Conservation (phyloP, 1,140 invertebrate genomes). For the Pseudachorutes palmiensis region DNA sequence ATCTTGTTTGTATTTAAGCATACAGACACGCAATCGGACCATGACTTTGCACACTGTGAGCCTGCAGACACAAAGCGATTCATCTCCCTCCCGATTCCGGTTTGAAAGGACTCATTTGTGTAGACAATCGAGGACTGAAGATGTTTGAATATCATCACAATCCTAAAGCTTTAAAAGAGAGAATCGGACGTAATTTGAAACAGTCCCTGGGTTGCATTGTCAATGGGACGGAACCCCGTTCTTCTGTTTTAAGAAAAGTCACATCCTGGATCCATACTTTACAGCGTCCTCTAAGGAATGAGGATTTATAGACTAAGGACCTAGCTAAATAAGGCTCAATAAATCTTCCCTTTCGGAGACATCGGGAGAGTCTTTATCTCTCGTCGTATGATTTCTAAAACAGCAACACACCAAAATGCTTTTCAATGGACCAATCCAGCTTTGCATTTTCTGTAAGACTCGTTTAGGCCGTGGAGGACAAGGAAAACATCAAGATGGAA, state of each 20-base stretch:
- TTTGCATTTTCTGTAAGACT: too few relatives aligned
- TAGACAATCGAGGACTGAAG: background rate
- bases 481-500: background rate
- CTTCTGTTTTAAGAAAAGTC: background rate
- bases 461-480: too few relatives aligned
- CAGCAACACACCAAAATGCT: slow-evolving; percentile 3
- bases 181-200: background rate
- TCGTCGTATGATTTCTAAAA: slow-evolving; percentile 9
- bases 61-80: too few relatives aligned
- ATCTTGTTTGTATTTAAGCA: too few relatives aligned
- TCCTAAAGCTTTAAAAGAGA: background rate
- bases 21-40: too few relatives aligned
- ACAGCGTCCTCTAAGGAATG: too few relatives aligned
- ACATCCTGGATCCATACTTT: slow-evolving; percentile 7
- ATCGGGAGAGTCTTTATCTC: slow-evolving; percentile 6
- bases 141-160: background rate
- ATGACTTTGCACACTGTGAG: too few relatives aligned
- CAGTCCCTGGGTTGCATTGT: background rate
- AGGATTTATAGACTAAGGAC: slow-evolving; percentile 11
- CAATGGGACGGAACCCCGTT: slow-evolving; percentile 6
- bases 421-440: slow-evolving; percentile 2
- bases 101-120: background rate
- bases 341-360: slow-evolving; percentile 7
- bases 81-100: background rate
- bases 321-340: slow-evolving; percentile 6